A percentile compares a stretch with the other conserved stretches of the same genome.
phyloP scores from a whole-genome alignment of 2,797 vertebrate genomes.

The Micrastur ruficollis region DNA sequence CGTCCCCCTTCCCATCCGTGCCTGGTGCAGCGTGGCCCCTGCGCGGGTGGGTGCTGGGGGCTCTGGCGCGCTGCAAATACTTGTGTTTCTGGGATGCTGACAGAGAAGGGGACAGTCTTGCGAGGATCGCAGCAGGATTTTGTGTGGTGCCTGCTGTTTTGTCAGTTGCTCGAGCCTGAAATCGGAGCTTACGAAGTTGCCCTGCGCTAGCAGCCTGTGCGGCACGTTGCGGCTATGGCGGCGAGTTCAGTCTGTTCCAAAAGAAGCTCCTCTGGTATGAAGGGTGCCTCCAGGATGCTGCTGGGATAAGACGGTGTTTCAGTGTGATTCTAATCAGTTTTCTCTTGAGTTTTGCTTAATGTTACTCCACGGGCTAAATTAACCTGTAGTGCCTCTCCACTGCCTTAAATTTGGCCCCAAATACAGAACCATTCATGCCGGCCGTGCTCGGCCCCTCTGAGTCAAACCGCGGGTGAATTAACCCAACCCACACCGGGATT shows the following conservation, averaged over 20 bases:
- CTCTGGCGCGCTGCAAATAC: background rate
- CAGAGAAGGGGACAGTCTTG: background rate
- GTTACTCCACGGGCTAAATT: background rate
- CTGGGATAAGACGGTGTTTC: background rate
- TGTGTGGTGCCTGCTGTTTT: fast-evolving
- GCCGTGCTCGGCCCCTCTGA: background rate
- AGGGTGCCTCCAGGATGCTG: background rate
- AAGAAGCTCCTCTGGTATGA: background rate
- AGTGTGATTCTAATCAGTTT: background rate
- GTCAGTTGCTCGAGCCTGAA: background rate
- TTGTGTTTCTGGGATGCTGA: background rate
- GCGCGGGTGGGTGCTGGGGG: background rate
- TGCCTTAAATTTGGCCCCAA: background rate
- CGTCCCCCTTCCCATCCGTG: fast-evolving
- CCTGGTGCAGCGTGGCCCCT: background rate
- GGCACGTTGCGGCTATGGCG: fast-evolving
- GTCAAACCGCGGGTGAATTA: background rate
- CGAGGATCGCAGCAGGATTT: background rate
- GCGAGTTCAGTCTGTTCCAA: background rate
- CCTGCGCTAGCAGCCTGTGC: background rate
- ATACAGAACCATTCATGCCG: background rate
- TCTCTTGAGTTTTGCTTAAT: background rate
- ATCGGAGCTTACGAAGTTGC: background rate
- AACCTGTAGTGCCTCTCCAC: background rate
- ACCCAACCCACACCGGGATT: background rate